A percentile compares a stretch with the other conserved stretches of the same genome.
These are phyloP conservation scores for Nemurella pictetii DNA, from an alignment of 2,888 invertebrate species.

Conservation along the genomic window DNA sequence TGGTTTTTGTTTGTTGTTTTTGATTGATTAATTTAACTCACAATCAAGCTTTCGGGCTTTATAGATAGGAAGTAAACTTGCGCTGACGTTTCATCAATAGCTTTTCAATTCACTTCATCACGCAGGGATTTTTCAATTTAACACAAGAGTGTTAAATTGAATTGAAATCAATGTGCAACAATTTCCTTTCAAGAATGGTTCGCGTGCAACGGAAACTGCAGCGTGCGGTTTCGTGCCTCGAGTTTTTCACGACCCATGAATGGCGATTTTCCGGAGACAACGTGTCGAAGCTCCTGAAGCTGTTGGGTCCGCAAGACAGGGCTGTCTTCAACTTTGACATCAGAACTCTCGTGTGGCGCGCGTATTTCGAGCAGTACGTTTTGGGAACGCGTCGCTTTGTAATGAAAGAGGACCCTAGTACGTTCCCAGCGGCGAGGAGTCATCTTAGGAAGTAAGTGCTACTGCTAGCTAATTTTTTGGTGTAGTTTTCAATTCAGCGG, in stretches of 20 bases:
- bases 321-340: conserved; percentile 56
- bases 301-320: conserved; percentile 50
- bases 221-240: conserved; percentile 54
- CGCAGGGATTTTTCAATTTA: too few species aligned
- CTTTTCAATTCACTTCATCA: too few species aligned
- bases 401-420: conserved; percentile 56
- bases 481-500: not conserved
- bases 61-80: too few species aligned
- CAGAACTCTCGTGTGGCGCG: conserved; percentile 55
- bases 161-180: too few species aligned
- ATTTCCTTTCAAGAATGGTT: conserved; percentile 54
- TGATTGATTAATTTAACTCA: too few species aligned
- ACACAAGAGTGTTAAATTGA: too few species aligned
- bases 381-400: conserved; percentile 57
- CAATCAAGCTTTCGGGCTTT: too few species aligned
- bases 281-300: conserved; percentile 48
- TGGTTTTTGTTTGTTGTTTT: too few species aligned
- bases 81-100: too few species aligned
- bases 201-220: conserved; percentile 56
- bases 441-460: conserved; percentile 49
- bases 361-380: conserved; percentile 58
- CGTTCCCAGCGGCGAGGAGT: conserved; percentile 51
- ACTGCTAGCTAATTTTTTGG: not conserved
- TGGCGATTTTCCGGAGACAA: conserved; percentile 56
- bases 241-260: conserved; percentile 59